Base-by-base conservation (phyloP, 2,888 invertebrate species). In the Caenorhabditis japonica region DNA sequence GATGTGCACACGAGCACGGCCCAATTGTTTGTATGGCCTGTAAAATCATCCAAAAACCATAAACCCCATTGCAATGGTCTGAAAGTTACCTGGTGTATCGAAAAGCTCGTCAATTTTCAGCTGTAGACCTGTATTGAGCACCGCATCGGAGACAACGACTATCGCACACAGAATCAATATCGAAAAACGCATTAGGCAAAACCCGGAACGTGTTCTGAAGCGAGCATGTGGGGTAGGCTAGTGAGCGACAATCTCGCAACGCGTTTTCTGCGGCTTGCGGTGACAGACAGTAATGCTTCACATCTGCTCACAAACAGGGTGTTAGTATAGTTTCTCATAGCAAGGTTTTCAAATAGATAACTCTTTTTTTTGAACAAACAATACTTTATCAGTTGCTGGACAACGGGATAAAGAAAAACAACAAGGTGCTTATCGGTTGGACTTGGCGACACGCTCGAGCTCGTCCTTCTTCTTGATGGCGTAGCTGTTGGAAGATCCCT, bases 401-500 rank as follows among this genome's bases (percentile, higher is more conserved):
- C 53, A 75, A 79, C 72, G 52, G 64, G 69, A 74, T 74, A 69
- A 74, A 74, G 69, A 53, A 64, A 36, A 66, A 75, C 52, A 71
- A 77, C 64, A 74, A 76, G 66, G 39, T 61, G 56, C 76, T 94
- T 97, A 99, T 94, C 99, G 94, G 92, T 99, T 99, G 90, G 97
- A 97, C 91, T 99, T 99, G 89, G 99, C 99, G 86, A 99, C 99
- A 92, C 99, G 94, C 91, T 99, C 99, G 90, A 99, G 91, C 91
- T 99, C 99, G 90, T 99, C 99, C 91, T 99, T 99, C 92, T 99
- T 99, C 92, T 99, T 99, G 91, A 99, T 99, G 84, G 99, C 99
- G 88, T 99, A 97, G 38, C 97, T 97, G 91, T 99, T 99, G 77
- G 97, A 97, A 77, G 97, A 99, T 82, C 99, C 99, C 92, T 97